These are phyloP conservation scores for Temnothorax unifasciatus DNA, from an alignment of 2,888 invertebrate species.

Conservation along the genomic window DNA sequence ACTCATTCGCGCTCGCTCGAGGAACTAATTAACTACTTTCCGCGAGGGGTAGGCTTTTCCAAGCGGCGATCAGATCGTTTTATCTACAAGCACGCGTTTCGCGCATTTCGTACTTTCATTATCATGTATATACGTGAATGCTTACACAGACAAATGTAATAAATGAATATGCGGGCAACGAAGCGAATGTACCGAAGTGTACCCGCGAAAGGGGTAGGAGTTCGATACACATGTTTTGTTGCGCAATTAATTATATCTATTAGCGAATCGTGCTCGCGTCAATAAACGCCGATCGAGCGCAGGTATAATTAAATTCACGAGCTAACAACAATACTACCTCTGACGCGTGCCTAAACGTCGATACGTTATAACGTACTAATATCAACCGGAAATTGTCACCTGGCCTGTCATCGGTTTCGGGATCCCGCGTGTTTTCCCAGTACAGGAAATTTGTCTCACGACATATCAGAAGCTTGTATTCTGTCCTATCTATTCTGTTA, in stretches of 20 bases:
- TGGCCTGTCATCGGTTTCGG: conserved; percentile 31
- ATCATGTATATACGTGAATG: background rate
- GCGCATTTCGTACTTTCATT: conserved; percentile 22
- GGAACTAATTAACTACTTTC: conserved; percentile 65
- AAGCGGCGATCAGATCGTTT: conserved; percentile 33
- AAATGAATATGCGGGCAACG: conserved; percentile 19
- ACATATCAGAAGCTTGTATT: background rate
- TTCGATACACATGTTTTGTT: conserved; percentile 71
- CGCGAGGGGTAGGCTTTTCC: conserved; percentile 41
- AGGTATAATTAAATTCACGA: conserved; percentile 73
- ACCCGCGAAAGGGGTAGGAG: background rate
- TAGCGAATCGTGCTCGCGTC: conserved; percentile 68
- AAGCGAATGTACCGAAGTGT: conserved; percentile 15
- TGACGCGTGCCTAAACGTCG: conserved; percentile 64
- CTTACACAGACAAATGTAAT: conserved; percentile 19
- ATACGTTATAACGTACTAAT: conserved; percentile 55
- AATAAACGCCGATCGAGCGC: conserved; percentile 64
- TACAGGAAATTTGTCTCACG: conserved; percentile 13
- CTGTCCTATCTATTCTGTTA: background rate
- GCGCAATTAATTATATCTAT: conserved; percentile 74
- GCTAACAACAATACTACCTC: conserved; percentile 64
- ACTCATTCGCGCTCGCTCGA: conserved; percentile 42
- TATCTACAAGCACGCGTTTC: conserved; percentile 23
- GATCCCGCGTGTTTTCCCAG: background rate
- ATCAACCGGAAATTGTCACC: conserved; percentile 62